Conservation (phyloP, 2,113 vertebrate genomes). For the Eptesicus fuscus region DNA sequence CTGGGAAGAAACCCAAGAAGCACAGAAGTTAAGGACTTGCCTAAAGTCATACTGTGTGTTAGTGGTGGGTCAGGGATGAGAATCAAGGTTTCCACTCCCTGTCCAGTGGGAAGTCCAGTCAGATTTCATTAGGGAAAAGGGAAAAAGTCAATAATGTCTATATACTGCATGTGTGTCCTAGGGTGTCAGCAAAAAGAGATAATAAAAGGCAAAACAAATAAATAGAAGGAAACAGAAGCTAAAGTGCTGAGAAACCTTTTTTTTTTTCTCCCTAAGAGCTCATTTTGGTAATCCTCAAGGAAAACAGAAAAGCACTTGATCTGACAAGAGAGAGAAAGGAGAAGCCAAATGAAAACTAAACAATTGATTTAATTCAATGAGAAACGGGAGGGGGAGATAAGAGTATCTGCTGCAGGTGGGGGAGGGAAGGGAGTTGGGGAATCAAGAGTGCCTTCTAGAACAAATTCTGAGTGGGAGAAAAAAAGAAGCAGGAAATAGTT, state of each 20-base stretch:
- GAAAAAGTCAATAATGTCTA: conserved; percentile 40
- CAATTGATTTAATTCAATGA: conserved; percentile 57
- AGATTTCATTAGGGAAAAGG: background rate
- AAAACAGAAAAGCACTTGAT: conserved; percentile 61
- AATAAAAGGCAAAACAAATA: conserved; percentile 65
- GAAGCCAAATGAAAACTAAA: conserved; percentile 55
- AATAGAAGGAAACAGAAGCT: conserved; percentile 62
- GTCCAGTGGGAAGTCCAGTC: background rate
- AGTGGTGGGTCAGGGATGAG: background rate
- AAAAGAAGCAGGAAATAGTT: background rate
- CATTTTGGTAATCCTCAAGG: conserved; percentile 64
- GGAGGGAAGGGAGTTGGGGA: background rate
- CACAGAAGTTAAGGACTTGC: background rate
- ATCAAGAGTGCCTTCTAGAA: background rate
- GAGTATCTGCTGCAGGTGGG: background rate
- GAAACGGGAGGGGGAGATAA: conserved; percentile 6
- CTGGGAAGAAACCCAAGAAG: background rate
- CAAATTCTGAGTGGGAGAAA: background rate
- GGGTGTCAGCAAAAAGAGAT: conserved; percentile 57
- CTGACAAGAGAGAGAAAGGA: conserved; percentile 35
- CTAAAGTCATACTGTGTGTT: background rate
- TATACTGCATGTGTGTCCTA: conserved; percentile 25
- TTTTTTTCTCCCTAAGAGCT: conserved; percentile 43
- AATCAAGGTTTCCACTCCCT: background rate
- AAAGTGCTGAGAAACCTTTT: conserved; percentile 63